These are phyloP conservation scores for Notarius quadriscutis DNA, from an alignment of 2,113 vertebrate species.

Conservation along the genomic window DNA sequence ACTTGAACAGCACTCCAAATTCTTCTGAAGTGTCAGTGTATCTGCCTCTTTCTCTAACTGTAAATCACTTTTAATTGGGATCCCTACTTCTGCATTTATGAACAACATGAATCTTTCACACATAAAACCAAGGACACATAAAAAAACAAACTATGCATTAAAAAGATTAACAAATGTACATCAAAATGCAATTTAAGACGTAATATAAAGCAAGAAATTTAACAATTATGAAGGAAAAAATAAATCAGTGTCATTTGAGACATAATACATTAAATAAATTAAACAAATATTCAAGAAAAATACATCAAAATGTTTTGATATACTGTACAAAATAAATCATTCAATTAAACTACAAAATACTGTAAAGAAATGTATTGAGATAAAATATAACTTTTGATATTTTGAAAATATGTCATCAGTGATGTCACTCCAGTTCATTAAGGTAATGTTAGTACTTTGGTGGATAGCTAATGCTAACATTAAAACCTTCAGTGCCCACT, in stretches of 20 bases:
- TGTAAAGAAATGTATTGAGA: background rate
- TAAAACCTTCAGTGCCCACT: background rate
- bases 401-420: background rate
- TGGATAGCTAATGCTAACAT: background rate
- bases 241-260: background rate
- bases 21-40: slow-evolving; percentile 9
- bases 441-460: background rate
- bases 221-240: background rate
- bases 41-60: slow-evolving; percentile 9
- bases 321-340: background rate
- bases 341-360: background rate
- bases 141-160: background rate
- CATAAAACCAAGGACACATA: background rate
- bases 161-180: background rate
- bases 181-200: background rate
- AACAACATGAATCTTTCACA: slow-evolving; percentile 39
- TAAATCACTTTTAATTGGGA: slow-evolving; percentile 64
- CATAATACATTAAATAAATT: background rate
- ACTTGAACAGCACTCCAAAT: slow-evolving; percentile 16
- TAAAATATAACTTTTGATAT: background rate
- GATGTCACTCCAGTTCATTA: background rate
- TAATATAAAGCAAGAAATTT: background rate
- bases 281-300: background rate
- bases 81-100: slow-evolving; percentile 37
- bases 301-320: background rate